phyloP scores from a whole-genome alignment of 2,888 invertebrate species.

The Eristalis pertinax region DNA sequence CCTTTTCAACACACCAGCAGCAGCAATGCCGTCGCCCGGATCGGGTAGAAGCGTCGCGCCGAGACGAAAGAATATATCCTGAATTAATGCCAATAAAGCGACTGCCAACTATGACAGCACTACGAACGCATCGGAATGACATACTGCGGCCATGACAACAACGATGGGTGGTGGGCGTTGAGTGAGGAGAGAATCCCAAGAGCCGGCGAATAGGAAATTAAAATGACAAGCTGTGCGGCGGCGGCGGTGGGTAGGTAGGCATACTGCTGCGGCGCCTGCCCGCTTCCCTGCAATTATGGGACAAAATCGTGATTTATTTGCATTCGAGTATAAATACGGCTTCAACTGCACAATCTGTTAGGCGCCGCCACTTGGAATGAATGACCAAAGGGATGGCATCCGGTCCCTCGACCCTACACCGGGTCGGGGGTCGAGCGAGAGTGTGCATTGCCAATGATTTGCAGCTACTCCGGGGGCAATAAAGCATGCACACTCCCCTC shows the following conservation, averaged over 20 bases:
- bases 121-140: slow-evolving; percentile 35
- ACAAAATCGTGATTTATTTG: slow-evolving; percentile 70
- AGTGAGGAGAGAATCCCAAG: not conserved
- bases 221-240: slow-evolving; percentile 51
- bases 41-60: not conserved
- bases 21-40: not conserved
- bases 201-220: slow-evolving; percentile 57
- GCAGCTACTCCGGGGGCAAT: slow-evolving; percentile 56
- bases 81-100: slow-evolving; percentile 66
- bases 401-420: slow-evolving; percentile 23
- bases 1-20: slow-evolving; percentile 47
- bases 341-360: slow-evolving; percentile 49
- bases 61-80: slow-evolving; percentile 50
- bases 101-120: slow-evolving; percentile 60
- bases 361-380: slow-evolving; percentile 55
- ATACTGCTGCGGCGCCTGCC: not conserved
- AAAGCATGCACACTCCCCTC: slow-evolving; percentile 58
- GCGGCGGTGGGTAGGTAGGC: not conserved
- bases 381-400: slow-evolving; percentile 56
- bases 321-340: slow-evolving; percentile 46
- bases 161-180: not conserved
- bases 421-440: slow-evolving; percentile 25
- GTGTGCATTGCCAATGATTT: slow-evolving; percentile 52
- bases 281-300: slow-evolving; percentile 48
- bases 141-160: slow-evolving; percentile 38